Percentiles rank a stretch among this genome's conserved stretches.
phyloP scores from a whole-genome alignment of 2,797 vertebrate genomes.

The Garrulus glandarius region DNA sequence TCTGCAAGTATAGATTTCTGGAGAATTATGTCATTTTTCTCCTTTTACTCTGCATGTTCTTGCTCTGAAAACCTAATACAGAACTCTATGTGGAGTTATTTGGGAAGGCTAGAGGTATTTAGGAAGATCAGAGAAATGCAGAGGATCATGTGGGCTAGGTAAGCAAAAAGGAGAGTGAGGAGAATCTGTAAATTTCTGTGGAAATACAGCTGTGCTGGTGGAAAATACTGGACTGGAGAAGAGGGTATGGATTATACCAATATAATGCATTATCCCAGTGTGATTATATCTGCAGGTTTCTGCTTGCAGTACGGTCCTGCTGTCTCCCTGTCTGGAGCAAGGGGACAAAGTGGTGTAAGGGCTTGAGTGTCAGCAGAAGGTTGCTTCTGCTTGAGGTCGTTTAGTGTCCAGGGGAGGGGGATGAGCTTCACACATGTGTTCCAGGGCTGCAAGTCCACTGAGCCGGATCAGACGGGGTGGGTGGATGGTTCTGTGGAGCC shows the following conservation, averaged over 20 bases:
- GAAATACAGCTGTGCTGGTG: neutral
- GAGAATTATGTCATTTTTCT: neutral
- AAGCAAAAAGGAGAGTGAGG: neutral
- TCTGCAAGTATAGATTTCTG: neutral
- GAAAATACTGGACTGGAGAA: neutral
- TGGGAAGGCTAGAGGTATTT: neutral
- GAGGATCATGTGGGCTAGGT: neutral
- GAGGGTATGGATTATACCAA: neutral
- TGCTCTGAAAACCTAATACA: neutral
- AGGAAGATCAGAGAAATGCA: neutral
- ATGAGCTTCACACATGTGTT: rapidly evolving
- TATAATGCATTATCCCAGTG: no score
- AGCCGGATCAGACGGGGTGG: rapidly evolving
- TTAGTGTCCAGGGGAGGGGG: neutral
- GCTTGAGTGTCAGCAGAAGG: neutral
- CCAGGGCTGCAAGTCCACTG: neutral
- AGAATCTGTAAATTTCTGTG: neutral
- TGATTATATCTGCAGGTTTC: neutral
- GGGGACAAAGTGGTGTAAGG: neutral
- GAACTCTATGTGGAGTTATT: neutral
- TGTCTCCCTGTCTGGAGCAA: neutral
- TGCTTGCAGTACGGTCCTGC: neutral
- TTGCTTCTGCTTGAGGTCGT: neutral
- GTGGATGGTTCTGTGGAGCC: neutral
- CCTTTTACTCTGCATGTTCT: neutral